A percentile compares a stretch with the other conserved stretches of the same genome.
Evolutionary conservation across 2,113 vertebrate genomes (phyloP).

Genomic region (Salvator merianae): DNA sequence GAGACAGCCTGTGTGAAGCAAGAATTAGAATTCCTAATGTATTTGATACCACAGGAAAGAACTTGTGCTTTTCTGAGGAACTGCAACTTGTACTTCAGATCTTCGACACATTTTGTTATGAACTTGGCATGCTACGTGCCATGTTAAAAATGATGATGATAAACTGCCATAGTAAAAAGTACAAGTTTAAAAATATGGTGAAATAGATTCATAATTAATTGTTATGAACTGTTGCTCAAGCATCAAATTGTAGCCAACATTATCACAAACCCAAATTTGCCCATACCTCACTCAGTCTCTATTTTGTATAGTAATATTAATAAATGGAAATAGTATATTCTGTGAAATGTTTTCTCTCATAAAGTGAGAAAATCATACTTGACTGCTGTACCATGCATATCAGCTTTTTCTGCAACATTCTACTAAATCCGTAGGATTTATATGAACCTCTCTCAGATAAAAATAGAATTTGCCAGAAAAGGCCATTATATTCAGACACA

Average conservation of each 20-base stretch:
- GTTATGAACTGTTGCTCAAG: background rate
- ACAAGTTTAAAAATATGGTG: background rate
- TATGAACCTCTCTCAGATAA: slow-evolving; percentile 55
- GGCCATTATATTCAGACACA: slow-evolving; percentile 67
- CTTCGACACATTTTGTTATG: background rate
- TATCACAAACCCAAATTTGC: slow-evolving; percentile 12
- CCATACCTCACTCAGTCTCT: slow-evolving; percentile 6
- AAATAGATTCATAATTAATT: background rate
- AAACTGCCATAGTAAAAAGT: background rate
- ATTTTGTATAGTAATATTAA: background rate
- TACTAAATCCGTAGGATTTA: slow-evolving; percentile 66
- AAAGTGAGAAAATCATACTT: slow-evolving; percentile 30
- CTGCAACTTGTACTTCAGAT: background rate
- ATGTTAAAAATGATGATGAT: background rate
- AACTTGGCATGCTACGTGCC: background rate
- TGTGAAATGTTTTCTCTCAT: background rate
- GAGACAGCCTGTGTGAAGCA: background rate
- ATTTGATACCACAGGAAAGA: background rate
- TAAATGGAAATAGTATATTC: background rate
- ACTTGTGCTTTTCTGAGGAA: background rate
- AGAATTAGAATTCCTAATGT: background rate
- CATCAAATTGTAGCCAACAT: background rate
- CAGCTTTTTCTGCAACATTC: background rate
- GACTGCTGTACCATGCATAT: background rate
- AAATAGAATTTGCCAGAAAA: slow-evolving; percentile 65